These are phyloP conservation scores for Eutolmus rufibarbis DNA, from an alignment of 2,888 invertebrate genomes.

Conservation along the genomic window DNA sequence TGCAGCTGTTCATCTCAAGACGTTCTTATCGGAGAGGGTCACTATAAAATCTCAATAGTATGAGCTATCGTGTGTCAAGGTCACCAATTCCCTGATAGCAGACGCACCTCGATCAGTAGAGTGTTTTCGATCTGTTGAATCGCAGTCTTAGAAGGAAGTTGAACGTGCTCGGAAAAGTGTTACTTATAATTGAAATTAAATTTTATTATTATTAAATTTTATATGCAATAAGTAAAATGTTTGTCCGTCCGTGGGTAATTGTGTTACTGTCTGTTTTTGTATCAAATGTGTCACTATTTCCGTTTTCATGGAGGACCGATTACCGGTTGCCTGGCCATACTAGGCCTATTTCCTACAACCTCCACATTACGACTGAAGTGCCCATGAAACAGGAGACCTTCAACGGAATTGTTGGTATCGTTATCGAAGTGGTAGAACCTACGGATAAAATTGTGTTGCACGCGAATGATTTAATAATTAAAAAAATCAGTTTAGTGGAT, in stretches of 20 bases:
- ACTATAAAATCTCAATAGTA: not conserved
- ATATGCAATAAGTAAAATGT: not conserved
- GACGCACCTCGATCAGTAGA: not conserved
- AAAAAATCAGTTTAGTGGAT: not conserved
- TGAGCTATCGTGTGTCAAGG: not conserved
- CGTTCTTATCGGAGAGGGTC: not conserved
- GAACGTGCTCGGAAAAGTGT: not conserved
- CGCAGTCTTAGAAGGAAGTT: not conserved
- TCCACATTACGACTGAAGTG: not conserved
- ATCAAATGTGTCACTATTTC: not conserved
- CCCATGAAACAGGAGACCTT: not conserved
- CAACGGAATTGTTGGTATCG: not conserved
- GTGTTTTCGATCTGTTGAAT: not conserved
- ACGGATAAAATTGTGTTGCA: slow-evolving; percentile 32
- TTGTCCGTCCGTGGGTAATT: not conserved
- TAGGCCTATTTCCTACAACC: not conserved
- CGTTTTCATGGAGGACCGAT: not conserved
- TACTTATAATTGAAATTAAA: not conserved
- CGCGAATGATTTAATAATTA: not conserved
- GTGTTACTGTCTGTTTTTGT: not conserved
- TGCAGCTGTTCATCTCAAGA: not conserved
- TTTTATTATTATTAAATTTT: not conserved
- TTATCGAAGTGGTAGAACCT: not conserved
- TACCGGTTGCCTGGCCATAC: slow-evolving; percentile 8
- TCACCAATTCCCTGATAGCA: not conserved